phyloP scores from a whole-genome alignment of 2,113 vertebrate species.

The Pachyramphus minor region DNA sequence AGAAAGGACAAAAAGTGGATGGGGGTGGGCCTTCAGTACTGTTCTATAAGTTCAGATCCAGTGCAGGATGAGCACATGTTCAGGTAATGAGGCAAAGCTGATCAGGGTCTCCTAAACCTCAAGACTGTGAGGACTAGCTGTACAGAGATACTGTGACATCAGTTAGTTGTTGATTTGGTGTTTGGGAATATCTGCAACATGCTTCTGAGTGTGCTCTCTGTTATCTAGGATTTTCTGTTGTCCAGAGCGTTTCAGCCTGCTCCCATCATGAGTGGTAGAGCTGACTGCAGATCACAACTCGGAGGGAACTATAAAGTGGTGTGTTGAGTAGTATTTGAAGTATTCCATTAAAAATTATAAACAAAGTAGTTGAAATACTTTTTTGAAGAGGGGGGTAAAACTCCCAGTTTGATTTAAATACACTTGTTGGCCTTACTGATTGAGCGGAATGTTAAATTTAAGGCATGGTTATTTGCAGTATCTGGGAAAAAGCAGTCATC shows the following conservation, averaged over 20 bases:
- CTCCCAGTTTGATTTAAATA: neutral
- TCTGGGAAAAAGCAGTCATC: neutral
- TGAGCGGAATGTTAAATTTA: neutral
- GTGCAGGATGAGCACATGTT: accelerated
- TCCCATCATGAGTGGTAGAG: neutral
- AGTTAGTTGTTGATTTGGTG: neutral
- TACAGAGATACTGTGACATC: neutral
- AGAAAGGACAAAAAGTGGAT: neutral
- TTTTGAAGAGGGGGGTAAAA: neutral
- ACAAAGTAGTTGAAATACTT: neutral
- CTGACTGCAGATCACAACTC: neutral
- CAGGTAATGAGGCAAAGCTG: neutral
- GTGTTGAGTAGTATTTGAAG: neutral
- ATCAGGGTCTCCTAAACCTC: neutral
- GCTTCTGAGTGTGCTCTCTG: accelerated
- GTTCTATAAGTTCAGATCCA: neutral
- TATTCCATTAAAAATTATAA: neutral
- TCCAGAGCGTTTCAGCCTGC: neutral
- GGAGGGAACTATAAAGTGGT: neutral
- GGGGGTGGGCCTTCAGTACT: accelerated
- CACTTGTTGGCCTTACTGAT: neutral
- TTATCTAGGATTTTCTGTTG: neutral
- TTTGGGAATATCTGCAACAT: neutral
- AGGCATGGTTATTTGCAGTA: neutral
- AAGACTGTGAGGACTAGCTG: neutral